A percentile compares a stretch with the other conserved stretches of the same genome.
These are phyloP conservation scores for Tachina grossa DNA, from an alignment of 2,888 invertebrate species.

Conservation along the genomic window DNA sequence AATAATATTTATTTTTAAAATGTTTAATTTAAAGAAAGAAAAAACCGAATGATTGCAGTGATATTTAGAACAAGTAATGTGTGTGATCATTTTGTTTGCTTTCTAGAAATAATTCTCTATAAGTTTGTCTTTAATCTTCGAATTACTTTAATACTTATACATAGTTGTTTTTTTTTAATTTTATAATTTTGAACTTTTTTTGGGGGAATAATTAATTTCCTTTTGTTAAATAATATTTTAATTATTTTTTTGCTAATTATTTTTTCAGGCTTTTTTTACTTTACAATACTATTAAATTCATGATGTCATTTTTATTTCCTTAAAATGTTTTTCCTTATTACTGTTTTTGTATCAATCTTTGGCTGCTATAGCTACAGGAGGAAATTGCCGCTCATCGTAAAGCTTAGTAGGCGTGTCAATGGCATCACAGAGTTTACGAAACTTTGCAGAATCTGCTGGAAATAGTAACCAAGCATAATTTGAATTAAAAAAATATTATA, in stretches of 20 bases:
- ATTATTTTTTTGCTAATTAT: conserved; percentile 51
- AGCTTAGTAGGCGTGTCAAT: conserved; percentile 81
- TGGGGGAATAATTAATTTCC: conserved; percentile 31
- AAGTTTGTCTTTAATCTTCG: conserved; percentile 27
- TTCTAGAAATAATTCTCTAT: neutral
- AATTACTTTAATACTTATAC: conserved; percentile 29
- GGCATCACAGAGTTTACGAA: conserved; percentile 82
- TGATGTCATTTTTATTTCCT: conserved; percentile 48
- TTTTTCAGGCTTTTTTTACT: conserved; percentile 17
- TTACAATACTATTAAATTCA: conserved; percentile 20
- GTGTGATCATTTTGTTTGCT: neutral
- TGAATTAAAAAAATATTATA: neutral
- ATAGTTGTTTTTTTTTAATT: conserved; percentile 27
- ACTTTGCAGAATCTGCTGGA: conserved; percentile 81
- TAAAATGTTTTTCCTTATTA: conserved; percentile 40
- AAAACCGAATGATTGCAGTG: neutral
- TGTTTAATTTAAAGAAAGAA: no score
- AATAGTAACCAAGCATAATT: conserved; percentile 20
- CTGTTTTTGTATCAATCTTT: conserved; percentile 78
- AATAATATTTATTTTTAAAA: no score
- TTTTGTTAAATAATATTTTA: conserved; percentile 26
- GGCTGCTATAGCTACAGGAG: conserved; percentile 81
- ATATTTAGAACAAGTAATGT: conserved; percentile 10
- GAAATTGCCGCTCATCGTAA: conserved; percentile 82
- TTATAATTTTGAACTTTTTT: conserved; percentile 52